A percentile compares a stretch with the other conserved stretches of the same genome.
Conservation (phyloP, 2,113 vertebrate genomes). For the Atractosteus spatula region DNA sequence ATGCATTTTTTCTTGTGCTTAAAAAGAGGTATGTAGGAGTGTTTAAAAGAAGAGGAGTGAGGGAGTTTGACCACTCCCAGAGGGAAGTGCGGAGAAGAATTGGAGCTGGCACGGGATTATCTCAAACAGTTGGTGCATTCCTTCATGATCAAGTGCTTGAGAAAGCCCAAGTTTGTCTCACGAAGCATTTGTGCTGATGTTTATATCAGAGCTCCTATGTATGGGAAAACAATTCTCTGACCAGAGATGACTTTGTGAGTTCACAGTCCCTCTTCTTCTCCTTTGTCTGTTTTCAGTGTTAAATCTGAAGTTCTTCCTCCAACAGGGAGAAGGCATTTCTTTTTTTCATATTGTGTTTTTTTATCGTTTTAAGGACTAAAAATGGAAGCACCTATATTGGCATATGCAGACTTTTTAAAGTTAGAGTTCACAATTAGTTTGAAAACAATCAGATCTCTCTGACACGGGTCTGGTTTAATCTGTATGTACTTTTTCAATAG, state of each 20-base stretch:
- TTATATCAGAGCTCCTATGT: constrained; percentile 70
- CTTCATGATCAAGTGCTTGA: constrained; percentile 96
- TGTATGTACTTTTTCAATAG: too few species aligned
- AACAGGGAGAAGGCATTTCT: not conserved
- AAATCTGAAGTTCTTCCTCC: not conserved
- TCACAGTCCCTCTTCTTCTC: constrained; percentile 63
- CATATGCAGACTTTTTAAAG: too few species aligned
- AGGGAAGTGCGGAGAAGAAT: constrained; percentile 86
- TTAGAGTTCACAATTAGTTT: too few species aligned
- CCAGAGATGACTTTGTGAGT: not conserved
- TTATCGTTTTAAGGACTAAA: too few species aligned
- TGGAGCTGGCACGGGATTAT: constrained; percentile 95
- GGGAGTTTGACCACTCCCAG: constrained; percentile 75
- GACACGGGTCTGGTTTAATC: too few species aligned
- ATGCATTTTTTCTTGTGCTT: constrained; percentile 64
- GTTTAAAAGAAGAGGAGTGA: constrained; percentile 69
- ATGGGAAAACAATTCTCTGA: constrained; percentile 68
- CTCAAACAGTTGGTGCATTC: constrained; percentile 98
- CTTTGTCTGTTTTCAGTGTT: constrained; percentile 68
- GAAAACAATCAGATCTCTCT: too few species aligned
- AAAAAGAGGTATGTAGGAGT: constrained; percentile 65
- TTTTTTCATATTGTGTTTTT: not conserved
- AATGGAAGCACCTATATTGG: too few species aligned
- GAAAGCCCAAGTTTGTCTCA: constrained; percentile 68
- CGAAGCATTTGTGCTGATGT: constrained; percentile 89